Evolutionary conservation across 2,113 vertebrate genomes (phyloP), one percentile per base, ranked within the genome.

Genomic region (Aptenodytes patagonicus): DNA sequence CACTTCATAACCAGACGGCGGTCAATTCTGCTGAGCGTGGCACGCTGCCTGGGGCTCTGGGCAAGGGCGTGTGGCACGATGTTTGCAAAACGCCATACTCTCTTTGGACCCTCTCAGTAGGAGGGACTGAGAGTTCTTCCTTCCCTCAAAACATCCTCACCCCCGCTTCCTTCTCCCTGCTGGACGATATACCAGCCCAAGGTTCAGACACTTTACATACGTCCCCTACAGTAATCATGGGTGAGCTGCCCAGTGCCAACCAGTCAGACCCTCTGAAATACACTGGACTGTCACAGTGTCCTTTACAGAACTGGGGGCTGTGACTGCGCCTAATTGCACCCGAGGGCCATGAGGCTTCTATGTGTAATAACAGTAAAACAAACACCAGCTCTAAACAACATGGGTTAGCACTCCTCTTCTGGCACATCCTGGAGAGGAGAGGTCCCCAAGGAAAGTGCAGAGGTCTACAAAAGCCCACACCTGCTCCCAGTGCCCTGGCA

Each of bases 61-160:
- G 78, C 79, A 34, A 34, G 9, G 2, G 10, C 5, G 2, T 6
- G 17, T 16, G 31, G 21, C 47, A n/a, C 2, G 1, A 1, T 3
- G 7, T 29, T 54, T 54, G 22, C 44, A 52, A 38, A 61, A 34
- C 5, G 1, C 13, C 5, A 0, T 26, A 1, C 32, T 72, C 61
- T 7, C 0, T 26, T 29, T 11, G 24, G 73, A 36, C 49, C 21
- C 34, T 12, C 24, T 26, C 32, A 2, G 34, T 3, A 18, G n/a
- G 61, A 73, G 21, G 28, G 34, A 42, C 47, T 31, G 17, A 60
- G 34, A 29, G 19, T 6, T 31, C 70, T 38, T 79, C 44, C 57
- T 57, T 52, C 19, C 57, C 36, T 62, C 58, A 13, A 21, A 18
- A 36, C 10, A 17, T 72, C 42, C 26, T 68, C 26, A 36, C 22